Conservation (phyloP, 2,113 vertebrate genomes). For the Dasyornis broadbenti region DNA sequence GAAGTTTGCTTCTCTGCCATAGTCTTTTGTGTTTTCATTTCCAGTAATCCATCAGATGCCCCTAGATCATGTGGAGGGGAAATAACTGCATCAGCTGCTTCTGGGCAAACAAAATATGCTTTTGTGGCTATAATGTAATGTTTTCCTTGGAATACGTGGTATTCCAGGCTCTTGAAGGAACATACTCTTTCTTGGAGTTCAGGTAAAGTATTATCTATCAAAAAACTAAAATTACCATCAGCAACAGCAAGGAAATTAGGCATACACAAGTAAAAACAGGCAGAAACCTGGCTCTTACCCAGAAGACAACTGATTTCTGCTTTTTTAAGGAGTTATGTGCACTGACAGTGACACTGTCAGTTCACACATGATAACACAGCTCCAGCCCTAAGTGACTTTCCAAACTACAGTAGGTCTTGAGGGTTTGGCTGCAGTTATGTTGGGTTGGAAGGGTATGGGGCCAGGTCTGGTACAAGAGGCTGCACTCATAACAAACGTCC, state of each 20-base stretch:
- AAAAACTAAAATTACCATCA: background rate
- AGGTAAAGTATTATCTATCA: background rate
- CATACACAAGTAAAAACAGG: fast-evolving
- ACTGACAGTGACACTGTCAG: background rate
- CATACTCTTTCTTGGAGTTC: background rate
- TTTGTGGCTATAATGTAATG: background rate
- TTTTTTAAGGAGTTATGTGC: background rate
- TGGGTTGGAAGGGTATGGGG: background rate
- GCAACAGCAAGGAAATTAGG: background rate
- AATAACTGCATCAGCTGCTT: background rate
- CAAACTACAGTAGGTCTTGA: background rate
- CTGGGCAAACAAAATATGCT: background rate
- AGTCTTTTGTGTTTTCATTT: constrained; percentile 16
- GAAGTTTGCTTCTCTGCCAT: background rate
- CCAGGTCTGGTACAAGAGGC: background rate
- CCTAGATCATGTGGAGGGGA: background rate
- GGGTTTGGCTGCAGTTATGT: background rate
- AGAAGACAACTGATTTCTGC: background rate
- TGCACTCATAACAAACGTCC: background rate
- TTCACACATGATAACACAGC: background rate
- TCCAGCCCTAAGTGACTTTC: background rate
- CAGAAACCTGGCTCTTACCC: background rate
- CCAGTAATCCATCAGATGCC: constrained; percentile 2
- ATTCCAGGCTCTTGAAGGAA: background rate
- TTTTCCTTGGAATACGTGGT: constrained; percentile 3